A percentile compares a stretch with the other conserved stretches of the same genome.
Conservation (phyloP, 2,797 vertebrate species). For the Ceryle rudis region DNA sequence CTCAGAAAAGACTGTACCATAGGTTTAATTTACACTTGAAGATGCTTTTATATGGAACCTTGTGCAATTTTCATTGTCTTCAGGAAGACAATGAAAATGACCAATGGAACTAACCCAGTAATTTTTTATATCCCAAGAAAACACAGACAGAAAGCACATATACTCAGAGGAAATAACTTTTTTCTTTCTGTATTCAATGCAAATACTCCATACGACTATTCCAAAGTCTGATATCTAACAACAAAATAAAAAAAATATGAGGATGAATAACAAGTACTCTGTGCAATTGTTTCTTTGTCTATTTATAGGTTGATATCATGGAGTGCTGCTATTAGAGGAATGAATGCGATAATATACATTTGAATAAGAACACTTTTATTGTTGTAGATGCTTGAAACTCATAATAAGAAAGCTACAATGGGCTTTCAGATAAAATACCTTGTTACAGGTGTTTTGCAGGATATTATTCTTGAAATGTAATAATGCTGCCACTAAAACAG, state of each 20-base stretch:
- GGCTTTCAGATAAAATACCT: slow-evolving; percentile 58
- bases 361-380: slow-evolving; percentile 72
- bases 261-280: slow-evolving; percentile 68
- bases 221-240: slow-evolving; percentile 46
- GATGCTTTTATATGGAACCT: slow-evolving; percentile 3
- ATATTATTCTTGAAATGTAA: slow-evolving; percentile 61
- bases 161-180: slow-evolving; percentile 22
- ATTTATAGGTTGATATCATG: slow-evolving; percentile 70
- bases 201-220: slow-evolving; percentile 7
- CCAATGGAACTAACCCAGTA: slow-evolving; percentile 9
- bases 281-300: slow-evolving; percentile 68
- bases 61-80: slow-evolving; percentile 7
- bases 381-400: slow-evolving; percentile 51
- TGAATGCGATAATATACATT: slow-evolving; percentile 64
- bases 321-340: slow-evolving; percentile 69
- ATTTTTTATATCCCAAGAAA: slow-evolving; percentile 9
- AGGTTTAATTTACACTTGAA: slow-evolving; percentile 27
- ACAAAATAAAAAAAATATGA: slow-evolving; percentile 44
- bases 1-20: neutral
- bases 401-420: slow-evolving; percentile 59
- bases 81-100: slow-evolving; percentile 35
- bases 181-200: neutral
- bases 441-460: slow-evolving; percentile 45
- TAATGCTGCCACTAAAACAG: slow-evolving; percentile 5
- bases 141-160: neutral